Evolutionary conservation across 1,140 invertebrate species (phyloP).

Genomic region (Bombyx mori): DNA sequence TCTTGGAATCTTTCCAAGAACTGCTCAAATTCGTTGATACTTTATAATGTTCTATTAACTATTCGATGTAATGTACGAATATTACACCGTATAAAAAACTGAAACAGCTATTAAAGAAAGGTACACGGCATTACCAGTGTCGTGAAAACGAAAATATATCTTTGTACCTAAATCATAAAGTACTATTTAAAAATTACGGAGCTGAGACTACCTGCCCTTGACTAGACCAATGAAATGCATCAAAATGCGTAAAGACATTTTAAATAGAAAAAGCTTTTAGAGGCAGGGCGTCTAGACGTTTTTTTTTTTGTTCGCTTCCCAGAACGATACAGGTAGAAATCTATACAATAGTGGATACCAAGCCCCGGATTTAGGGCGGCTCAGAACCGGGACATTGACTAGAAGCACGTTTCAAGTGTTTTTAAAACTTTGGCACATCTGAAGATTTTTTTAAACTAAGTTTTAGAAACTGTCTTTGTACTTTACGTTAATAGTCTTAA

Average conservation of each 20-base stretch:
- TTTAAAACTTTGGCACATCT: too few species aligned
- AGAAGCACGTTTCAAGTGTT: too few species aligned
- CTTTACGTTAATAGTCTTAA: too few species aligned
- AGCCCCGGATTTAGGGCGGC: too few species aligned
- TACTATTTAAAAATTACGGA: slow-evolving; percentile 32
- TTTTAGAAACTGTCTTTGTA: too few species aligned
- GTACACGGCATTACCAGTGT: slow-evolving; percentile 17
- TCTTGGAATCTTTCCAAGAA: too few species aligned
- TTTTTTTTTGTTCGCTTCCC: slow-evolving; percentile 43
- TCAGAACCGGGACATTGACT: too few species aligned
- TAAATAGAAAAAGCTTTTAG: slow-evolving; percentile 52
- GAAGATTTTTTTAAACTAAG: too few species aligned
- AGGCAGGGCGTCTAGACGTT: slow-evolving; percentile 63
- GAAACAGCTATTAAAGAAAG: slow-evolving; percentile 6
- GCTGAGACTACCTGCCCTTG: slow-evolving; percentile 46
- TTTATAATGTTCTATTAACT: too few species aligned
- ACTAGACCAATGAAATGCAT: slow-evolving; percentile 45
- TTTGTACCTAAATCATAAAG: slow-evolving; percentile 37
- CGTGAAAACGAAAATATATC: slow-evolving; percentile 30
- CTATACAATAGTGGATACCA: slow-evolving; percentile 17
- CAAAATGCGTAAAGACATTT: slow-evolving; percentile 49
- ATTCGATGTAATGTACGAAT: too few species aligned
- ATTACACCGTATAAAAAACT: too few species aligned
- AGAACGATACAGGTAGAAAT: slow-evolving; percentile 53
- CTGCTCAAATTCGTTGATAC: too few species aligned